Evolutionary conservation across 2,113 vertebrate genomes (phyloP), one percentile per base, ranked within the genome.

Genomic region (Pangasianodon gigas): DNA sequence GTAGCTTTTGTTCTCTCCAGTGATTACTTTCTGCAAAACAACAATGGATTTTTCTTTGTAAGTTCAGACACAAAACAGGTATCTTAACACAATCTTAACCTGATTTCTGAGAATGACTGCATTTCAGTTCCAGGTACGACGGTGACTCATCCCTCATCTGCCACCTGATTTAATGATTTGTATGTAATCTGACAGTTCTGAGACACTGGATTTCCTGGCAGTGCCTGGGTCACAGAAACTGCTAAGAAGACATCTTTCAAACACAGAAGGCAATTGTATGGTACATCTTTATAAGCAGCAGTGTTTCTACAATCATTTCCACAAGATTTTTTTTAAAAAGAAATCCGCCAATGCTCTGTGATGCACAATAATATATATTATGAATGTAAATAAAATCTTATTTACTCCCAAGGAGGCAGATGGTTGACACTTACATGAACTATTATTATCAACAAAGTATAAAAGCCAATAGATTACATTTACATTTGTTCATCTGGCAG

Each of bases 191-290:
- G 21, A 41, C 18, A 41, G 52, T 82, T 9, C 65, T 69, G 81
- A 75, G 81, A 71, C 87, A 56, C 21, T 74, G 32, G 18, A 26
- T n/a, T 74, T 89, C 24, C 65, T 58, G 51, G 51, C 44, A 74
- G 54, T 24, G 52, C 13, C 18, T 56, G 6, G n/a, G 48, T 75
- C 10, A 58, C 21, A 62, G 54, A 89, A 32, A 62, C 6, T 48
- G 82, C 18, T 18, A 37, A 83, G 51, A 75, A 74, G 29, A 89
- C 51, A 56, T 74, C 11, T 89, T 56, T 69, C 41, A 74, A 67
- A 74, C 48, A 52, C 29, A 56, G 7, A 37, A 83, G 44, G 0
- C 32, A 84, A 58, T 26, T 44, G 18, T 58, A 21, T 37, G 7
- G 32, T 84, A 24, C 37, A 41, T 60, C 21, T n/a, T 81, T 6